These are phyloP conservation scores for Lysandra bellargus DNA, from an alignment of 2,888 invertebrate species.

Conservation along the genomic window DNA sequence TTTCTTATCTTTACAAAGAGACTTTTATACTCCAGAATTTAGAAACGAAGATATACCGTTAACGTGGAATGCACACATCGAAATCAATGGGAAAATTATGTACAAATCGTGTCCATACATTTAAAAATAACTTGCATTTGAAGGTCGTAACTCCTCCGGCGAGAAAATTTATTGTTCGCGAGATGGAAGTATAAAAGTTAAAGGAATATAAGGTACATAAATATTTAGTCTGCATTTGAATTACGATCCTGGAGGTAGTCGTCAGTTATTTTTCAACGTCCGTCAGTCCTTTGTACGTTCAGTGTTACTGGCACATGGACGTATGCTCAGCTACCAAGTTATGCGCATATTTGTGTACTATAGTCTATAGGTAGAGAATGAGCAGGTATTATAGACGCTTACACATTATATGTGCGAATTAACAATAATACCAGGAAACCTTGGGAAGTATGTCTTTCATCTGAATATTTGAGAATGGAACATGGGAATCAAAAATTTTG, in stretches of 20 bases:
- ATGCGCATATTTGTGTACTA: conserved; percentile 46
- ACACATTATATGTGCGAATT: conserved; percentile 1
- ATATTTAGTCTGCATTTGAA: conserved; percentile 64
- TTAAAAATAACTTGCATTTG: conserved; percentile 42
- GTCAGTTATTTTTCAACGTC: conserved; percentile 66
- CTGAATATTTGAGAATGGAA: no score
- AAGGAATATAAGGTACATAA: conserved; percentile 52
- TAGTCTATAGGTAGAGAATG: no score
- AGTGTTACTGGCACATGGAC: conserved; percentile 47
- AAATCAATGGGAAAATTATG: conserved; percentile 33
- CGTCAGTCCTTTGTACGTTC: conserved; percentile 51
- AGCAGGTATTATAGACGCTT: conserved; percentile 30
- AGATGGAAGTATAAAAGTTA: conserved; percentile 53
- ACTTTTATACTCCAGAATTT: not conserved
- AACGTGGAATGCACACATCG: not conserved
- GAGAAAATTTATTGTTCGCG: conserved; percentile 47
- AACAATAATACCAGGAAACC: no score
- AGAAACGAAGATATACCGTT: not conserved
- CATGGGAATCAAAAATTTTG: no score
- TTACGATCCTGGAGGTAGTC: conserved; percentile 53
- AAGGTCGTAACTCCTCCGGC: conserved; percentile 35
- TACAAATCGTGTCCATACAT: conserved; percentile 37
- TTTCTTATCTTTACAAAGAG: not conserved
- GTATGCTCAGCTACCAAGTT: conserved; percentile 46
- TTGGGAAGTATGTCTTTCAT: no score